Conservation (phyloP, 2,113 vertebrate species). For the Megalops atlanticus region DNA sequence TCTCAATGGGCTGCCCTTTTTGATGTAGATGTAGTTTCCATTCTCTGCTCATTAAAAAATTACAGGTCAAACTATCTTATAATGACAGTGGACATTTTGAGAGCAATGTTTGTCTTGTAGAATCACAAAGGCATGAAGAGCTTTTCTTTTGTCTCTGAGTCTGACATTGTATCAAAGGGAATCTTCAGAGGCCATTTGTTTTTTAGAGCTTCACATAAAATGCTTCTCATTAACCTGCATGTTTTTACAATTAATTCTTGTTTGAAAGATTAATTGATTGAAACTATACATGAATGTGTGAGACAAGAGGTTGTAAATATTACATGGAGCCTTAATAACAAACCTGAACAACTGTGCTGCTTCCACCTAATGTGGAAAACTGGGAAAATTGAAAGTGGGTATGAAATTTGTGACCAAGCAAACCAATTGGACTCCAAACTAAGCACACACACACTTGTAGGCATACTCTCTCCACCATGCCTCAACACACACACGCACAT, state of each 20-base stretch:
- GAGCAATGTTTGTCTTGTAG: background rate
- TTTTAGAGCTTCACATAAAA: background rate
- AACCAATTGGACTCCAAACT: slow-evolving; percentile 4
- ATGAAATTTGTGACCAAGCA: slow-evolving; percentile 8
- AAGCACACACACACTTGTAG: background rate
- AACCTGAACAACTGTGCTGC: background rate
- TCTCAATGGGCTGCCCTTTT: background rate
- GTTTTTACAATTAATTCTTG: slow-evolving; percentile 4
- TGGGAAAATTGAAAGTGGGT: background rate
- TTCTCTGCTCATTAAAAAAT: slow-evolving; percentile 10
- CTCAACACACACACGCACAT: background rate
- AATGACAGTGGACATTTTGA: slow-evolving; percentile 5
- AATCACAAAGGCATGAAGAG: slow-evolving; percentile 1
- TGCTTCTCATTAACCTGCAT: background rate
- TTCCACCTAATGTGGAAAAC: background rate
- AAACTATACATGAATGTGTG: background rate
- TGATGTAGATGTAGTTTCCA: background rate
- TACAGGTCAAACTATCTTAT: slow-evolving; percentile 1
- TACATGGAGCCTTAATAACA: background rate
- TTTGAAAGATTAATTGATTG: too few relatives aligned
- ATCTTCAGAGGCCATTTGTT: background rate
- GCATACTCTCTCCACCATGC: background rate
- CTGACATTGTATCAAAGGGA: slow-evolving; percentile 9
- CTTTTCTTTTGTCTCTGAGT: background rate
- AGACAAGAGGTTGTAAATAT: background rate